Evolutionary conservation across 2,113 vertebrate species (phyloP).

Genomic region (Gracilinanus agilis): DNA sequence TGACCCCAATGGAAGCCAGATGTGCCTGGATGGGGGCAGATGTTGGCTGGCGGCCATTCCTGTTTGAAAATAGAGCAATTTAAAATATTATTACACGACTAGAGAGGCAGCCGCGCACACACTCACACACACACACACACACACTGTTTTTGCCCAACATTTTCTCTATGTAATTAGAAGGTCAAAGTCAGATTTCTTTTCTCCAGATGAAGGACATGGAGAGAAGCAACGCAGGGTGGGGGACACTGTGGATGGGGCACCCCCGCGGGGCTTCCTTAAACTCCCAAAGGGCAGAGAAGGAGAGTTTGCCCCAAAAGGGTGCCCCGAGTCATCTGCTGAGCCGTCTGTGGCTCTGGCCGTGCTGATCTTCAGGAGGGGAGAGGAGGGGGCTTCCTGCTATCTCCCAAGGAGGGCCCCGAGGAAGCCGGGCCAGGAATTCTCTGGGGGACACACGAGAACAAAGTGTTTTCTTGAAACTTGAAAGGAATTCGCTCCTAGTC

Average conservation of each 20-base stretch:
- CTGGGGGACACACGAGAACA: neutral
- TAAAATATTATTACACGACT: neutral
- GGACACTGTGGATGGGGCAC: neutral
- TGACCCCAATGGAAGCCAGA: constrained; percentile 10
- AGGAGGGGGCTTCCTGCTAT: neutral
- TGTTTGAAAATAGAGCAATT: neutral
- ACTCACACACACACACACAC: neutral
- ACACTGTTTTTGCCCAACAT: too few relatives aligned
- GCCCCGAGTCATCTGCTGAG: neutral
- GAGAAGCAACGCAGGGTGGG: neutral
- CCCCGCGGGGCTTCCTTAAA: neutral
- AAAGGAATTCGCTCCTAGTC: neutral
- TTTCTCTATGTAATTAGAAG: neutral
- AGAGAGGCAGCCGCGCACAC: neutral
- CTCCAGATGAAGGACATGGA: neutral
- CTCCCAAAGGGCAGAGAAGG: neutral
- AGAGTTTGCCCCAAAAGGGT: neutral
- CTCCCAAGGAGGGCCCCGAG: neutral
- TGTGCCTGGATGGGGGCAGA: neutral
- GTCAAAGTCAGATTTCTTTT: neutral
- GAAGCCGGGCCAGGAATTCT: neutral
- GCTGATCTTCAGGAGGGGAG: neutral
- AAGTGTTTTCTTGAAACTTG: neutral
- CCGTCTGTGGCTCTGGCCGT: neutral
- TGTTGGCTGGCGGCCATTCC: neutral